Percentiles rank a stretch among this genome's conserved stretches.
Conservation (phyloP, 2,797 vertebrate genomes). For the Falco rusticolus region DNA sequence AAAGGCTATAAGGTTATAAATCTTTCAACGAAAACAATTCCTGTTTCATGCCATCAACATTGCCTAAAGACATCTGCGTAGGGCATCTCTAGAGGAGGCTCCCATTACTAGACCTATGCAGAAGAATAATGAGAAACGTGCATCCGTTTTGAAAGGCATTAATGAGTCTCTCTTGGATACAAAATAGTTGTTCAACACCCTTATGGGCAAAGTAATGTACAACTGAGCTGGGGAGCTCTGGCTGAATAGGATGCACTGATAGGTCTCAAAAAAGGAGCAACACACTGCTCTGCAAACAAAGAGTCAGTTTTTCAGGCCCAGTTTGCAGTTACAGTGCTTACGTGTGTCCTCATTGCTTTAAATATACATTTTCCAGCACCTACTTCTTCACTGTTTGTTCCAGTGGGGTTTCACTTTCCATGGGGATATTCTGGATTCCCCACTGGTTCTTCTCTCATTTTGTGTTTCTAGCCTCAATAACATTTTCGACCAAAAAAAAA, state of each 20-base stretch:
- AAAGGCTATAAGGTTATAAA: constrained; percentile 62
- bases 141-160: constrained; percentile 54
- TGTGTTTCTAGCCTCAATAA: not conserved
- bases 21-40: constrained; percentile 61
- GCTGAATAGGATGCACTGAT: not conserved
- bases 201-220: constrained; percentile 42
- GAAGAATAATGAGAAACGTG: constrained; percentile 61
- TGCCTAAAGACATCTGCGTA: constrained; percentile 57
- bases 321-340: not conserved
- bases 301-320: not conserved
- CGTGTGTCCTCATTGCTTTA: not conserved
- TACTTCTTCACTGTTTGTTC: not conserved
- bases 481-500: not conserved
- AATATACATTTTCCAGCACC: not conserved
- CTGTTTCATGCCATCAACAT: constrained; percentile 51
- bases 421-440: not conserved
- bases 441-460: not conserved
- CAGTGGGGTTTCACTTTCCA: not conserved
- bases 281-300: not conserved
- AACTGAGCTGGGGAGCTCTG: constrained; percentile 26
- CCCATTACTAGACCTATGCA: constrained; percentile 43
- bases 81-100: constrained; percentile 62
- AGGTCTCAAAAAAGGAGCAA: not conserved
- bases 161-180: constrained; percentile 63
- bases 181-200: constrained; percentile 62